Evolutionary conservation across 2,888 invertebrate genomes (phyloP), one percentile per base, ranked within the genome.

Genomic region (Philhelius pedissequus): DNA sequence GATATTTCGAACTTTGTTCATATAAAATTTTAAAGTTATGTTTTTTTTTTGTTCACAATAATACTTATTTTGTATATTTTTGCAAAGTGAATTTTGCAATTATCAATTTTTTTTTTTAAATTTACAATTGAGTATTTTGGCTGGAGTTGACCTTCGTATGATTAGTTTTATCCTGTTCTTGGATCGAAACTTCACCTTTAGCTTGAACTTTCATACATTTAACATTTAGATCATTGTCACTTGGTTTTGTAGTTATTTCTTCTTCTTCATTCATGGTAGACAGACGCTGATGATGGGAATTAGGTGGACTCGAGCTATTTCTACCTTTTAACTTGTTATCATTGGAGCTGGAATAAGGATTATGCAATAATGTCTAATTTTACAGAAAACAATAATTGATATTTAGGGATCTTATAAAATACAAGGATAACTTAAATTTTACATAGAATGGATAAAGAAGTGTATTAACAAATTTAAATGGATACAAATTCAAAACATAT

Each of bases 261-360:
- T 97, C 97, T 86, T 96, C 96, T 91, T 97, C 97, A 84, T 94
- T 94, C 96, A 97, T 97, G 35, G 96, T 96, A 25, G 97, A 96
- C 48, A 97, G 92, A 86, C 97, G 94, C 66, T 87, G 87, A 74
- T 87, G 87, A 9, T 81, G 70, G n/a, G 71, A 77, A 18, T 71
- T 81, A 35, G 71, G 70, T 50, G 81, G 81, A 52, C 81, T 81
- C 58, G 81, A 76, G 52, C 71, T 81, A 71, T 38, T 81, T 81
- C 77, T 81, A 81, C 81, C 64, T 71, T 76, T 76, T 30, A 77
- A 70, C 27, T 81, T 81, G 64, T 50, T 81, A 66, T 81, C 81
- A 71, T 35, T 58, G 40, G 81, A 81, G 77, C 77, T 81, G 76
- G 22, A 81, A 81, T 71, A 66, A 77, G 77, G 76, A 81, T 77